phyloP scores from a whole-genome alignment of 53 echinoderm and acorn worm genomes.

The Antedon mediterranea region DNA sequence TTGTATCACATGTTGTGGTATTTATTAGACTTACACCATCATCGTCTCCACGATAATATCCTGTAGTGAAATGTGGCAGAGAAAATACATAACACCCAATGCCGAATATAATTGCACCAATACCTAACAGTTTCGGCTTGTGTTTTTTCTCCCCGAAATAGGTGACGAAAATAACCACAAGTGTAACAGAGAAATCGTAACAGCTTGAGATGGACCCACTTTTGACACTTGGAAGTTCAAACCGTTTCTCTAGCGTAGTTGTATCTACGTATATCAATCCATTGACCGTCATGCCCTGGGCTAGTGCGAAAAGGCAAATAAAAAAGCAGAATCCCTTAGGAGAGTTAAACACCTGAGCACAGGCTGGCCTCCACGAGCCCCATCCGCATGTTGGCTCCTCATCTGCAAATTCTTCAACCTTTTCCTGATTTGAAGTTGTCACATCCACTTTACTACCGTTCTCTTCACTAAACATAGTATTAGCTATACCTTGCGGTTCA shows the following conservation, averaged over 20 bases:
- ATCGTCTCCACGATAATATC: slow-evolving; percentile 19
- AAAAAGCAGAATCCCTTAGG: slow-evolving; percentile 69
- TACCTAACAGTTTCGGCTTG: slow-evolving; percentile 62
- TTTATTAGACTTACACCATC: neutral
- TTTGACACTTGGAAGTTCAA: slow-evolving; percentile 61
- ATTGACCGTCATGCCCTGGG: slow-evolving; percentile 84
- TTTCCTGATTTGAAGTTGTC: neutral
- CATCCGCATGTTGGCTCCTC: neutral
- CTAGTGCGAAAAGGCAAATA: slow-evolving; percentile 53
- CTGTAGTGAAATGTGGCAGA: slow-evolving; percentile 64
- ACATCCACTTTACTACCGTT: neutral
- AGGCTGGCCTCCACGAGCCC: neutral
- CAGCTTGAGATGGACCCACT: slow-evolving; percentile 84
- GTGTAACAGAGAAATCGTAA: slow-evolving; percentile 82
- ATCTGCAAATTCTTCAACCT: neutral
- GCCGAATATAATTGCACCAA: slow-evolving; percentile 57
- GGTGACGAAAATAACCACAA: slow-evolving; percentile 69
- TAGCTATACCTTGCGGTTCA: neutral
- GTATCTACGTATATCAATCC: slow-evolving; percentile 76
- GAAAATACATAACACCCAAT: slow-evolving; percentile 57
- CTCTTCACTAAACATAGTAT: neutral
- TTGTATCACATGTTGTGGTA: slow-evolving; percentile 26
- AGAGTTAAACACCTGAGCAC: slow-evolving; percentile 39
- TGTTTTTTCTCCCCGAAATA: slow-evolving; percentile 75
- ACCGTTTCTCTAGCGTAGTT: slow-evolving; percentile 65